Conservation (phyloP, 1,140 invertebrate genomes). For the Musca domestica region DNA sequence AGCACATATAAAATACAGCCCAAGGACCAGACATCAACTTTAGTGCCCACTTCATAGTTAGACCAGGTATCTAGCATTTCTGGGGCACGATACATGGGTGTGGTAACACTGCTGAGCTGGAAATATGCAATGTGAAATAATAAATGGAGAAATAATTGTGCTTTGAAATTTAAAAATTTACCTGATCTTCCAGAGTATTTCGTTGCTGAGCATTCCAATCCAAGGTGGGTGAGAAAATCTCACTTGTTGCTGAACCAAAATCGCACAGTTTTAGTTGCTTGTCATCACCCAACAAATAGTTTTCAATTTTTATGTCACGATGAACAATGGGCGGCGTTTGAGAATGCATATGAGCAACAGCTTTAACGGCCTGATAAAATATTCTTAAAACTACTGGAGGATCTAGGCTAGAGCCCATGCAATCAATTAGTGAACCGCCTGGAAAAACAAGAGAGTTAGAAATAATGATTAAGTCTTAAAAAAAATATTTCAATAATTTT, state of each 20-base stretch:
- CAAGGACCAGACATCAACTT: conserved; percentile 94
- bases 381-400: conserved; percentile 79
- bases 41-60: conserved; percentile 86
- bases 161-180: conserved; percentile 53
- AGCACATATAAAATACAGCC: conserved; percentile 93
- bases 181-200: conserved; percentile 91
- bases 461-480: no score
- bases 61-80: conserved; percentile 98
- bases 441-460: conserved; percentile 33
- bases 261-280: conserved; percentile 95
- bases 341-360: conserved; percentile 90
- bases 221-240: conserved; percentile 78
- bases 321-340: conserved; percentile 88
- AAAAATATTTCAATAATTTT: not conserved
- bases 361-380: conserved; percentile 87
- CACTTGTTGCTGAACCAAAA: conserved; percentile 93
- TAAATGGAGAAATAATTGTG: not conserved
- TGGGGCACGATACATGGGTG: conserved; percentile 87
- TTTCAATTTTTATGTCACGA: conserved; percentile 70
- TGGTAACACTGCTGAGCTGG: conserved; percentile 71
- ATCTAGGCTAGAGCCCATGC: conserved; percentile 70
- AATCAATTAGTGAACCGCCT: conserved; percentile 79
- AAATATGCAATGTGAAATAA: conserved; percentile 27
- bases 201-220: conserved; percentile 91
- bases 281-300: conserved; percentile 69